Conservation (phyloP, 2,113 vertebrate genomes). For the Loxodonta africana region DNA sequence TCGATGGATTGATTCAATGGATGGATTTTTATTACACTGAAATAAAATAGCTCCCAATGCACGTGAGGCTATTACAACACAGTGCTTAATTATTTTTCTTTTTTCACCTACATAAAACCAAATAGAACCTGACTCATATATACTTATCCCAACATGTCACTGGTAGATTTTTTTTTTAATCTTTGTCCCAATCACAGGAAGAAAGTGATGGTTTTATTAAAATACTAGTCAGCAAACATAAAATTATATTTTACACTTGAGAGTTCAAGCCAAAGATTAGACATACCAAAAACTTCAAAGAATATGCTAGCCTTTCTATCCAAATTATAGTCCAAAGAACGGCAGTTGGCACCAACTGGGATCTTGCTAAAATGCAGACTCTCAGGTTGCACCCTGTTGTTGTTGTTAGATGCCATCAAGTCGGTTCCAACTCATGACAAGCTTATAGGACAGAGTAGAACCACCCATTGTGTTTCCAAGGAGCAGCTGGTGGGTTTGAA, state of each 20-base stretch:
- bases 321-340: not conserved
- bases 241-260: not conserved
- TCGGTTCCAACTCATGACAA: too few species aligned
- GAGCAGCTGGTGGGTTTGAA: too few species aligned
- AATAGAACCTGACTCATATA: not conserved
- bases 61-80: not conserved
- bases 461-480: too few species aligned
- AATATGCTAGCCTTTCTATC: not conserved
- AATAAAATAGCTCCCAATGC: not conserved
- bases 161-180: not conserved
- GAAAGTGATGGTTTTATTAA: not conserved
- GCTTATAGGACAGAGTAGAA: too few species aligned
- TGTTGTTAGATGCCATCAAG: too few species aligned
- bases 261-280: not conserved
- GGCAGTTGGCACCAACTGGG: not conserved
- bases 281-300: not conserved
- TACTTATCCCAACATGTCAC: not conserved
- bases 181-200: not conserved
- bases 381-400: too few species aligned
- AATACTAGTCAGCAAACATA: not conserved
- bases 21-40: not conserved
- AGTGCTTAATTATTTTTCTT: not conserved
- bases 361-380: constrained; percentile 16
- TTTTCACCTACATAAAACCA: not conserved
- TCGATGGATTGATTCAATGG: not conserved